These are phyloP conservation scores for Autographa pulchrina DNA, from an alignment of 2,888 invertebrate species.

Conservation along the genomic window DNA sequence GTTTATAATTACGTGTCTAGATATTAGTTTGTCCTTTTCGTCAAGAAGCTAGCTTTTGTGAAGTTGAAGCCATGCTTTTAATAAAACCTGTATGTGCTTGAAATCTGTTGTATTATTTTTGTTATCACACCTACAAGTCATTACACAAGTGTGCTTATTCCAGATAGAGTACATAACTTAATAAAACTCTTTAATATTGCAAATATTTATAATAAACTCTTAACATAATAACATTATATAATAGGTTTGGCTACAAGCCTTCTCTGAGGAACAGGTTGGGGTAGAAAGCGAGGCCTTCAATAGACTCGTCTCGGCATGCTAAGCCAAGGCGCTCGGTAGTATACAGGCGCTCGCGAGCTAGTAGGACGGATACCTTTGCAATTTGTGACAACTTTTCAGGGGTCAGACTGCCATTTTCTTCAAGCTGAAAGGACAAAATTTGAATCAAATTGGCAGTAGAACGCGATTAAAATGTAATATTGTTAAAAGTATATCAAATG, in stretches of 20 bases:
- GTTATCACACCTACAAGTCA: conserved; percentile 2
- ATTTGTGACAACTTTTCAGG: conserved; percentile 96
- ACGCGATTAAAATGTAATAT: not conserved
- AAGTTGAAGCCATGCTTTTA: conserved; percentile 71
- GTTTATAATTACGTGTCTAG: conserved; percentile 44
- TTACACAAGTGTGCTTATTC: no score
- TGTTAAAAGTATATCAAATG: not conserved
- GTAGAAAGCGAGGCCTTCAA: conserved; percentile 98
- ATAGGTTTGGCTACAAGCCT: conserved; percentile 61
- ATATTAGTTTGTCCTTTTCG: conserved; percentile 46
- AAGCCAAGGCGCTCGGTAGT: conserved; percentile 96
- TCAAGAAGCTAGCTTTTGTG: conserved; percentile 74
- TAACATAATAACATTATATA: conserved; percentile 52
- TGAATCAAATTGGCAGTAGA: not conserved
- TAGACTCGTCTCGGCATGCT: conserved; percentile 98
- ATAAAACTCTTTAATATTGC: conserved; percentile 24
- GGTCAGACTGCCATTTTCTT: conserved; percentile 92
- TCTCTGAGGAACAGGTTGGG: conserved; percentile 94
- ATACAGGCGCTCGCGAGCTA: conserved; percentile 96
- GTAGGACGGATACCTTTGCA: conserved; percentile 95
- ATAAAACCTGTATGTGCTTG: conserved; percentile 77
- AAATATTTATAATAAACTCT: conserved; percentile 60
- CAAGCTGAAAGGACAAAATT: conserved; percentile 85
- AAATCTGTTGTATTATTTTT: conserved; percentile 53
- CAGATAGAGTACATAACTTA: no score